Percentiles rank a stretch among this genome's conserved stretches.
These are phyloP conservation scores for Theristus sp. DNA, from an alignment of 2,888 invertebrate genomes.

Conservation along the genomic window DNA sequence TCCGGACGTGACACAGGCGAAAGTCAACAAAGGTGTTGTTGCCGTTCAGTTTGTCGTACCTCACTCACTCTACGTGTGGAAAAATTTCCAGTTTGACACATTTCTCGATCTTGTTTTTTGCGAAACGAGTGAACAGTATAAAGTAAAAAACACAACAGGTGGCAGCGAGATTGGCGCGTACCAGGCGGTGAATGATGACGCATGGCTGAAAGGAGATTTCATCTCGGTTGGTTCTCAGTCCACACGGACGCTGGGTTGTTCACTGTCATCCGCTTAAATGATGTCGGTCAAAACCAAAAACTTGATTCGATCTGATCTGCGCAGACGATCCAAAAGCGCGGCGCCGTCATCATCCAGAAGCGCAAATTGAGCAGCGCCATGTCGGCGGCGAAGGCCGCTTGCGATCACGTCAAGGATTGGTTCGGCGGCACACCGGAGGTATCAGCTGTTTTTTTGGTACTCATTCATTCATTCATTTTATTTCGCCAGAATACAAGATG, in stretches of 20 bases:
- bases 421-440: constrained; percentile 54
- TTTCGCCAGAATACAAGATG: too few relatives aligned
- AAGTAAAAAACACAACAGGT: too few relatives aligned
- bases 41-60: too few relatives aligned
- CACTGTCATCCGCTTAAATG: not conserved
- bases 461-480: too few relatives aligned
- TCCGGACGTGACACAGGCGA: constrained; percentile 56
- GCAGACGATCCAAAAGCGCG: constrained; percentile 79
- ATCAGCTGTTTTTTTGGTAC: not conserved
- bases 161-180: too few relatives aligned
- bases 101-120: too few relatives aligned
- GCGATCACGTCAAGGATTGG: constrained; percentile 93
- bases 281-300: not conserved
- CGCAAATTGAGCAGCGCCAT: constrained; percentile 95
- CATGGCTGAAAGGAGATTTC: constrained; percentile 60
- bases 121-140: too few relatives aligned
- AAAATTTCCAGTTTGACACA: too few relatives aligned
- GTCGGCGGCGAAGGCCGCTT: constrained; percentile 95
- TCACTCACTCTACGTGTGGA: too few relatives aligned
- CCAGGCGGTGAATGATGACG: constrained; percentile 61
- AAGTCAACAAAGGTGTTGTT: constrained; percentile 18
- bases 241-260: not conserved
- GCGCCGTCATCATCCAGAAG: constrained; percentile 87
- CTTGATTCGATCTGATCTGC: constrained; percentile 5
- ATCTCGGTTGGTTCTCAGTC: constrained; percentile 42